Conservation (phyloP, 1,140 invertebrate genomes). For the Euwallacea fornicatus region DNA sequence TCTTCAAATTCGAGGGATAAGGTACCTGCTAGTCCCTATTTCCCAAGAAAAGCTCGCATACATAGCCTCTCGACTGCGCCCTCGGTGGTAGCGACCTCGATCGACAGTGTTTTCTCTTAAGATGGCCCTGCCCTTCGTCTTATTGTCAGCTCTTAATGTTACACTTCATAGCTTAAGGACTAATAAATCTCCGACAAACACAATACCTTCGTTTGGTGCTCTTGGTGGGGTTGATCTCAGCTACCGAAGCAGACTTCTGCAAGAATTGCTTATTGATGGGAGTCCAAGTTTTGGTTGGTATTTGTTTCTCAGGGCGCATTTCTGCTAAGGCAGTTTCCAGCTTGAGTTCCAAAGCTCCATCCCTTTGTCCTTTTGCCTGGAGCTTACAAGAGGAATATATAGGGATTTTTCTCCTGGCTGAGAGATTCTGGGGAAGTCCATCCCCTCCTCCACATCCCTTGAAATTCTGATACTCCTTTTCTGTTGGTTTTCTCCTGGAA, state of each 20-base stretch:
- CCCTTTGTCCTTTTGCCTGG: constrained; percentile 25
- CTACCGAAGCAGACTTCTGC: constrained; percentile 39
- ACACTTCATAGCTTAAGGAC: no score
- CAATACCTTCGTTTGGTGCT: constrained; percentile 29
- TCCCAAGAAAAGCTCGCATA: no score
- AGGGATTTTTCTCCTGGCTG: constrained; percentile 27
- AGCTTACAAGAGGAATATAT: constrained; percentile 41
- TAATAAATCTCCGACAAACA: no score
- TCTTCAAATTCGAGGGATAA: no score
- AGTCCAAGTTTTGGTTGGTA: neutral
- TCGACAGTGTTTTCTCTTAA: no score
- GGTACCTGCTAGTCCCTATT: no score
- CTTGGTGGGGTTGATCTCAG: constrained; percentile 43
- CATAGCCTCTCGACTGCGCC: no score
- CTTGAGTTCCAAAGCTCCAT: constrained; percentile 35
- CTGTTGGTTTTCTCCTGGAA: constrained; percentile 2
- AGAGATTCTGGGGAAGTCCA: constrained; percentile 16
- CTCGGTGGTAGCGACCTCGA: no score
- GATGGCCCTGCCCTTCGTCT: no score
- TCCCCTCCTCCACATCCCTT: constrained; percentile 39
- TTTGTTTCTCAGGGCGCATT: constrained; percentile 16
- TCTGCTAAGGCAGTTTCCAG: constrained; percentile 35
- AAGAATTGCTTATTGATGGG: neutral
- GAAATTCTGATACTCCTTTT: constrained; percentile 5
- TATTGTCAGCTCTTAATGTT: no score